These are phyloP conservation scores for Laticauda laticaudata DNA, from an alignment of 2,113 vertebrate genomes.

Conservation along the genomic window DNA sequence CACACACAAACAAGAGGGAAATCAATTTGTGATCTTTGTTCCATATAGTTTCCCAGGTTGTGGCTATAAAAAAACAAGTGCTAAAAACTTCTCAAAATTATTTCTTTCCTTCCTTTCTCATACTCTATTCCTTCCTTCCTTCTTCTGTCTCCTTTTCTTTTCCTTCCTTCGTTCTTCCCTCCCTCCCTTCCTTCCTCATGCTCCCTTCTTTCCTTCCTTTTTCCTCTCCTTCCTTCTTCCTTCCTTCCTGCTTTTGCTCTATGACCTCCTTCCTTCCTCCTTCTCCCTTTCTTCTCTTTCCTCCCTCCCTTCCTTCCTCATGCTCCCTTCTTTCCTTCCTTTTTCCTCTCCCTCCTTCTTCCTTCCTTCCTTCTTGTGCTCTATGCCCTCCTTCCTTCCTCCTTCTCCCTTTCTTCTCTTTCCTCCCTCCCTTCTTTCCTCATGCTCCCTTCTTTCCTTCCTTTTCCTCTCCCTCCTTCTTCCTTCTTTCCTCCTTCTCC, in stretches of 20 bases:
- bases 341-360: too few species aligned
- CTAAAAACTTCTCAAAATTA: slow-evolving; percentile 23
- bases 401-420: not conserved
- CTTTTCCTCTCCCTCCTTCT: too few species aligned
- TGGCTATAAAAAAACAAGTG: fast-evolving
- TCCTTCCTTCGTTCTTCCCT: not conserved
- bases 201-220: too few species aligned
- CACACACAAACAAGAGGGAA: not conserved
- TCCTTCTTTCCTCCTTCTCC: not conserved
- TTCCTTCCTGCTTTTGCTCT: not conserved
- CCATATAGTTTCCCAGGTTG: not conserved
- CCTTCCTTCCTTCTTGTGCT: too few species aligned
- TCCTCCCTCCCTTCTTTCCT: too few species aligned
- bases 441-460: too few species aligned
- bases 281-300: not conserved
- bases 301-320: too few species aligned
- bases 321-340: too few species aligned
- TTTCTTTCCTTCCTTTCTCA: too few species aligned
- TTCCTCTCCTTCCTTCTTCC: not conserved
- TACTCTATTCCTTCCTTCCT: not conserved
- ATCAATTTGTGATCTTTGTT: slow-evolving; percentile 22
- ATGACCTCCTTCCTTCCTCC: not conserved
- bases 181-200: too few species aligned
- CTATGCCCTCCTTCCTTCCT: not conserved
- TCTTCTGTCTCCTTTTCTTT: not conserved